Evolutionary conservation across 2,888 invertebrate species (phyloP).

Genomic region (Epistrophe grossulariae): DNA sequence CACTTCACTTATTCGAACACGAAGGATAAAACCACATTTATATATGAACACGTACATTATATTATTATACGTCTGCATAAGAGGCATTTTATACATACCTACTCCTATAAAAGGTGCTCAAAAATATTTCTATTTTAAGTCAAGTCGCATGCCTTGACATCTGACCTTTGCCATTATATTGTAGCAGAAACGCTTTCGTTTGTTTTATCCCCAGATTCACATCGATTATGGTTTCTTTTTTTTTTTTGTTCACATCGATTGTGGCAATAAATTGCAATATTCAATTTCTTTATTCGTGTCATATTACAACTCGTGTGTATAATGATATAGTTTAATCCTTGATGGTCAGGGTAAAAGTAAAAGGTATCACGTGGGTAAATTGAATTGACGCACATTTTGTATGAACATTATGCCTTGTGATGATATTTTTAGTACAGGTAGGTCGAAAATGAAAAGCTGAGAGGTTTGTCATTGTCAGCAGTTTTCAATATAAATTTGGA

Average conservation of each 20-base stretch:
- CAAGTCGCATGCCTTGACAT: conserved; percentile 38
- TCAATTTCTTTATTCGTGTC: conserved; percentile 41
- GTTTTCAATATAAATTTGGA: conserved; percentile 13
- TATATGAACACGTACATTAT: neutral
- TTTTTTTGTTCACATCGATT: conserved; percentile 50
- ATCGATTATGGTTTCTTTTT: conserved; percentile 53
- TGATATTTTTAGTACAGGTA: neutral
- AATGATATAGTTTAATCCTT: neutral
- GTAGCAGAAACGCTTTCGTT: neutral
- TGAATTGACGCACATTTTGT: conserved; percentile 18
- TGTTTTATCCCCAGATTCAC: conserved; percentile 18
- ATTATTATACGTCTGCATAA: neutral
- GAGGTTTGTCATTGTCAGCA: conserved; percentile 33
- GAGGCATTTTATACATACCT: neutral
- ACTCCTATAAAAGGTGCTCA: neutral
- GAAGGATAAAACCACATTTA: conserved; percentile 33
- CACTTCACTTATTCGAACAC: conserved; percentile 43
- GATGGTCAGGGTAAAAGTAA: neutral
- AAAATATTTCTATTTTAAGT: conserved; percentile 30
- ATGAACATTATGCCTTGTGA: too few relatives aligned
- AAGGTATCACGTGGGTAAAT: neutral
- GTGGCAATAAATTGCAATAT: conserved; percentile 66
- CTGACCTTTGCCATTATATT: conserved; percentile 52
- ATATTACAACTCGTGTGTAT: neutral
- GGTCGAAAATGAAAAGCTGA: neutral